Percentiles rank a stretch among this genome's conserved stretches.
phyloP scores from a whole-genome alignment of 2,113 vertebrate genomes.

The Xenopus borealis region DNA sequence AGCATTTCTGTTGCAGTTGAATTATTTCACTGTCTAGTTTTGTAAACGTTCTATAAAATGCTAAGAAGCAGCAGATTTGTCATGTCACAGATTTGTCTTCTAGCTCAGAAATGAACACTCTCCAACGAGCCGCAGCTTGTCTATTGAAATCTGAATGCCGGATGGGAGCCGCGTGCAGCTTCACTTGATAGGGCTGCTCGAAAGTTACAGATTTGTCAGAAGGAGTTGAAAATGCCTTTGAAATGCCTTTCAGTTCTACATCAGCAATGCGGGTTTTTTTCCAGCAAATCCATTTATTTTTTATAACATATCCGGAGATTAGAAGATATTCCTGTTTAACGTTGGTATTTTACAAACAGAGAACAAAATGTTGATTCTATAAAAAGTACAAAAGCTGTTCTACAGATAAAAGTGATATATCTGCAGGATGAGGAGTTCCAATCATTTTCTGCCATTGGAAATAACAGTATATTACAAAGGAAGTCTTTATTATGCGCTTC shows the following conservation, averaged over 20 bases:
- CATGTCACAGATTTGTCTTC: not conserved
- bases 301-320: conserved; percentile 7
- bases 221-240: conserved; percentile 6
- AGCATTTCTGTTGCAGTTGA: too few species aligned
- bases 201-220: conserved; percentile 2
- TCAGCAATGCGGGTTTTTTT: not conserved
- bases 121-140: not conserved
- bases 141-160: not conserved
- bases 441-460: conserved; percentile 6
- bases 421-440: conserved; percentile 11
- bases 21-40: not conserved
- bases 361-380: not conserved
- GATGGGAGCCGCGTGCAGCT: conserved; percentile 1
- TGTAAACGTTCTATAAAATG: not conserved
- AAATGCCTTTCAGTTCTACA: conserved; percentile 21
- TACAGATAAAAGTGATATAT: conserved; percentile 23
- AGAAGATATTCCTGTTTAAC: conserved; percentile 18
- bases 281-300: not conserved
- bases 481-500: too few species aligned
- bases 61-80: not conserved
- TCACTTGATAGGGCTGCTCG: conserved; percentile 7
- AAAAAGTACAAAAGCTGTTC: conserved; percentile 10
- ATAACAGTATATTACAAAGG: too few species aligned
- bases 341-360: conserved; percentile 14
- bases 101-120: not conserved